Evolutionary conservation across 2,797 vertebrate genomes (phyloP).

Genomic region (Oreortyx pictus): DNA sequence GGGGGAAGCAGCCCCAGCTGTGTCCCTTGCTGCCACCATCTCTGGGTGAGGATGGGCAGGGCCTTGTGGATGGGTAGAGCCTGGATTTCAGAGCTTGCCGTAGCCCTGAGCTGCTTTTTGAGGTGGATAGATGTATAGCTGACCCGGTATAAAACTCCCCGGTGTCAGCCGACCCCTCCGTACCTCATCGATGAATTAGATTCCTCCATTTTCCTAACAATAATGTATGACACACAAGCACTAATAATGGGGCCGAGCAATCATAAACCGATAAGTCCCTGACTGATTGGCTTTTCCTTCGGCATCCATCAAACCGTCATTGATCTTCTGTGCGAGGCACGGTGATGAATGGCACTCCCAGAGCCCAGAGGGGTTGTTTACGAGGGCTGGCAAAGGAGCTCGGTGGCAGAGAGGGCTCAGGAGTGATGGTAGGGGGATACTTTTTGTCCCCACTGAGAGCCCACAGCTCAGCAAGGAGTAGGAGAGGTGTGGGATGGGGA

Average conservation of each 20-base stretch:
- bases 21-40: background rate
- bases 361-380: conserved; percentile 61
- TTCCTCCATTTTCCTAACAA: conserved; percentile 69
- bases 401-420: background rate
- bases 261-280: conserved; percentile 80
- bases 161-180: conserved; percentile 31
- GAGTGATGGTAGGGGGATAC: background rate
- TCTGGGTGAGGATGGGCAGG: background rate
- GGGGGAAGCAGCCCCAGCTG: background rate
- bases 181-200: conserved; percentile 45
- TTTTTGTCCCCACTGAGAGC: background rate
- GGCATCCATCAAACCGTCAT: conserved; percentile 75
- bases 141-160: conserved; percentile 7
- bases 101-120: background rate
- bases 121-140: conserved; percentile 26
- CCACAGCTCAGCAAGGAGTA: rapidly evolving
- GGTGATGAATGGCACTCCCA: conserved; percentile 67
- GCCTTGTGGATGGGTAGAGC: background rate
- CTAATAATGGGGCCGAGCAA: conserved; percentile 77
- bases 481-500: rapidly evolving
- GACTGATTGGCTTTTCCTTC: conserved; percentile 77
- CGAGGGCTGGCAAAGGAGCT: conserved; percentile 15
- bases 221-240: conserved; percentile 61
- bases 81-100: background rate
- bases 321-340: conserved; percentile 64